Conservation (phyloP, 2,113 vertebrate species). For the Xenopus borealis region DNA sequence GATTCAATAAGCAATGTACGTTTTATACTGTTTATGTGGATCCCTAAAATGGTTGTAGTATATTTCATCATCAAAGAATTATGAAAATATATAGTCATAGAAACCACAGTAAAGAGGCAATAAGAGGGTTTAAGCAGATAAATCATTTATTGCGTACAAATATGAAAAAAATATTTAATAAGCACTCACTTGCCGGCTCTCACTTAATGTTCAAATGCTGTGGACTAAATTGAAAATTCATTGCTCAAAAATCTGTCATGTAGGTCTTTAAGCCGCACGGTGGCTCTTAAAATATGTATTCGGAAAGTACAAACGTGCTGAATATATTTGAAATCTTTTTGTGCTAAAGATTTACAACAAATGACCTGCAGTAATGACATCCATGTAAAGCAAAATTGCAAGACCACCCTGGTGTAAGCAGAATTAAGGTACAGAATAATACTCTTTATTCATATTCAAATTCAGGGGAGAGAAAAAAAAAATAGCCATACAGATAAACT, state of each 20-base stretch:
- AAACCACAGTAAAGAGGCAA: too few relatives aligned
- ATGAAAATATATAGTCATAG: too few relatives aligned
- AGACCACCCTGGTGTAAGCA: conserved; percentile 79
- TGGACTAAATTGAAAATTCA: conserved; percentile 59
- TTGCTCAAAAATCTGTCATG: conserved; percentile 74
- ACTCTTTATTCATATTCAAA: conserved; percentile 77
- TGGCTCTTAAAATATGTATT: conserved; percentile 75
- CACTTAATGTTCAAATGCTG: too few relatives aligned
- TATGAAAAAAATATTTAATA: too few relatives aligned
- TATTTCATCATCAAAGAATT: too few relatives aligned
- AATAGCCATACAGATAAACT: conserved; percentile 64
- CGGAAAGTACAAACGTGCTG: conserved; percentile 78
- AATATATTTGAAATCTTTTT: conserved; percentile 82
- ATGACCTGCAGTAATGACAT: conserved; percentile 78
- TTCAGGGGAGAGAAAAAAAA: conserved; percentile 58
- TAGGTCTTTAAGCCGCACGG: conserved; percentile 76
- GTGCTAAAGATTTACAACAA: conserved; percentile 76
- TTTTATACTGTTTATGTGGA: too few relatives aligned
- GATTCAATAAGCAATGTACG: too few relatives aligned
- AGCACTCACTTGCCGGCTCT: too few relatives aligned
- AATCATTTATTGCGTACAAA: too few relatives aligned
- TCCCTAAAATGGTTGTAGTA: too few relatives aligned
- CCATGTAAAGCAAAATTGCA: conserved; percentile 81
- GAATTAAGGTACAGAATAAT: conserved; percentile 75
- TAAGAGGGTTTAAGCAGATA: too few relatives aligned